Conservation (phyloP, 2,888 invertebrate species). For the Isoperla grammatica region DNA sequence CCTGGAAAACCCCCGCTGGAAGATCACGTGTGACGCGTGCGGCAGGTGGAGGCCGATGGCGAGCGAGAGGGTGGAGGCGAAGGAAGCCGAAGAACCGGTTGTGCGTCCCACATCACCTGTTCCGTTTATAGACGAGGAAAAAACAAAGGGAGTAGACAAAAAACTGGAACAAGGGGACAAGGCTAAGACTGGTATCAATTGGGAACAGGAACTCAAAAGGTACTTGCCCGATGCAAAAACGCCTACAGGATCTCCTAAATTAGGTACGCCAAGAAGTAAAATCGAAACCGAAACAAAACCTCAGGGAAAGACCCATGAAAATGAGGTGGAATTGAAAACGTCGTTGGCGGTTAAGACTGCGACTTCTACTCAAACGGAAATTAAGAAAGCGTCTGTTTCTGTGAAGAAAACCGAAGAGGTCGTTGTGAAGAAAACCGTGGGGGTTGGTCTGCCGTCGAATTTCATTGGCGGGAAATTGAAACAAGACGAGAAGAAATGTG, state of each 20-base stretch:
- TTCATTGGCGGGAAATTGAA: conserved; percentile 28
- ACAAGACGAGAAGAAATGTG: conserved; percentile 20
- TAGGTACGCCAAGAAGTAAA: neutral
- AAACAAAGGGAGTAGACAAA: conserved; percentile 3
- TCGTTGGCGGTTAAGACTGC: no score
- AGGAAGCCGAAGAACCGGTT: conserved; percentile 10
- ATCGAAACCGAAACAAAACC: conserved; percentile 14
- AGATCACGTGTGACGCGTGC: conserved; percentile 59
- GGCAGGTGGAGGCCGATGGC: conserved; percentile 47
- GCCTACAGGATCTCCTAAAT: conserved; percentile 4
- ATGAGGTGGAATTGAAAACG: no score
- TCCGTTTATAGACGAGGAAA: conserved; percentile 14
- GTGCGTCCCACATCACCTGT: conserved; percentile 9
- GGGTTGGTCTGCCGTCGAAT: conserved; percentile 21
- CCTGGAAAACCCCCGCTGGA: conserved; percentile 54
- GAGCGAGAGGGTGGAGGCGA: conserved; percentile 1
- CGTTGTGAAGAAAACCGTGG: conserved; percentile 13
- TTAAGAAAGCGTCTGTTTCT: conserved; percentile 5
- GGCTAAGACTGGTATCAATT: conserved; percentile 27
- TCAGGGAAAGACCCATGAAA: no score
- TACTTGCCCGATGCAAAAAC: conserved; percentile 31
- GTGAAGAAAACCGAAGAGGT: neutral
- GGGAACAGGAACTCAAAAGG: conserved; percentile 36
- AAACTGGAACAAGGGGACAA: conserved; percentile 10
- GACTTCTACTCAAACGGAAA: conserved; percentile 10